Evolutionary conservation across 2,113 vertebrate genomes (phyloP).

Genomic region (Tursiops truncatus): DNA sequence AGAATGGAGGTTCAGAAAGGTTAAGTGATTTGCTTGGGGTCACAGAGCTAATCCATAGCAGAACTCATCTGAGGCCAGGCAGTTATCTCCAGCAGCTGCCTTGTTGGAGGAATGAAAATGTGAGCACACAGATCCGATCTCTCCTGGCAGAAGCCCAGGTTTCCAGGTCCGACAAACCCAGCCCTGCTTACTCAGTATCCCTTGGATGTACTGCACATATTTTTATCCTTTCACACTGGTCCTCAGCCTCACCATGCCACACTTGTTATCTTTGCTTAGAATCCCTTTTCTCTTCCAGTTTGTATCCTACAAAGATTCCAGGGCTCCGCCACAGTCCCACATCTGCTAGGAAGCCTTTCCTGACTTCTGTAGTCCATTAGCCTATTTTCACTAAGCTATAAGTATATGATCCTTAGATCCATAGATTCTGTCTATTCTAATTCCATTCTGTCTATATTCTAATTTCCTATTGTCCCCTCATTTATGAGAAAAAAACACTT

Average conservation of each 20-base stretch:
- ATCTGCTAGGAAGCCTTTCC: not conserved
- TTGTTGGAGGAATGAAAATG: not conserved
- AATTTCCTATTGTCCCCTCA: not conserved
- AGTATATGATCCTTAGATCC: not conserved
- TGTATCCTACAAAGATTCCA: not conserved
- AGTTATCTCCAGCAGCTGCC: not conserved
- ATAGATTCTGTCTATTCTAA: not conserved
- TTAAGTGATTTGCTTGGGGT: constrained; percentile 12
- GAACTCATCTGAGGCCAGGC: not conserved
- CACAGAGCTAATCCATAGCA: not conserved
- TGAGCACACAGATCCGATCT: rapidly evolving
- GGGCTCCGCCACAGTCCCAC: not conserved
- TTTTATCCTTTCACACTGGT: not conserved
- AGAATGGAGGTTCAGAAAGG: not conserved
- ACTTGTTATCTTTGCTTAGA: not conserved
- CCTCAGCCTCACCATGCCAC: not conserved
- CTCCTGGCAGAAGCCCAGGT: not conserved
- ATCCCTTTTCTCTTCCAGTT: not conserved
- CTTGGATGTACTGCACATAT: not conserved
- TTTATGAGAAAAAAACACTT: not conserved
- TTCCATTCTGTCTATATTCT: not conserved
- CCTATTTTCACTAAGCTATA: not conserved
- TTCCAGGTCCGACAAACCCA: not conserved
- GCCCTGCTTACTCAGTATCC: not conserved
- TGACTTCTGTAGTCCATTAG: not conserved